Percentiles rank a stretch among this genome's conserved stretches.
phyloP scores from a whole-genome alignment of 2,797 vertebrate genomes.

The Lepus oiostolus region DNA sequence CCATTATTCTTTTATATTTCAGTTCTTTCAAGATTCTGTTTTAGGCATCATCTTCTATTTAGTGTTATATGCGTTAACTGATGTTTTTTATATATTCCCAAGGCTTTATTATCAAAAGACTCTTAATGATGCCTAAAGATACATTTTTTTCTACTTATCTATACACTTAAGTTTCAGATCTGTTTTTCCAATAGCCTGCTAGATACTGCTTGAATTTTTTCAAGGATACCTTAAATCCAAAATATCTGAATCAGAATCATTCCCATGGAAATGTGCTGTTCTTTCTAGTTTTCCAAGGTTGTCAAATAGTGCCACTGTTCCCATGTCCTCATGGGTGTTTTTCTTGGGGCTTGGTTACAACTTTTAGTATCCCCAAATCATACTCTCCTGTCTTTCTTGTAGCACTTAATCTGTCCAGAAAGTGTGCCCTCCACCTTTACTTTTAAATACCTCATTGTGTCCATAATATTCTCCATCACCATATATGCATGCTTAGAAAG shows the following conservation, averaged over 20 bases:
- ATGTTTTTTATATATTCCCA: not conserved
- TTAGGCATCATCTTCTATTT: not conserved
- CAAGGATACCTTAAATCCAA: not conserved
- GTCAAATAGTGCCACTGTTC: not conserved
- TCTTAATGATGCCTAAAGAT: not conserved
- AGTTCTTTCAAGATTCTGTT: not conserved
- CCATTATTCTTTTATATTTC: not conserved
- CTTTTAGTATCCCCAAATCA: not conserved
- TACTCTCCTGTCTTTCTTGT: not conserved
- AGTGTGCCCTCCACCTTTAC: not conserved
- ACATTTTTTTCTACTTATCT: not conserved
- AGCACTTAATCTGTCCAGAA: not conserved
- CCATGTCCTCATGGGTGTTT: too few species aligned
- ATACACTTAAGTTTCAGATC: not conserved
- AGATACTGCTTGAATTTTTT: slow-evolving; percentile 2
- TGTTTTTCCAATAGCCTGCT: not conserved
- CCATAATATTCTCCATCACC: not conserved
- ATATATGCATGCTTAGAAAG: not conserved
- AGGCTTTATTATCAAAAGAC: not conserved
- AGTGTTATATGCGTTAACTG: not conserved
- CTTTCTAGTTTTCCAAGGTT: not conserved
- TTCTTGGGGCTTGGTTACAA: not conserved
- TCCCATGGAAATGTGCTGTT: not conserved
- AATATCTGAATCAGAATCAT: not conserved
- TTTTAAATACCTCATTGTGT: not conserved